phyloP scores from a whole-genome alignment of 2,797 vertebrate genomes.

The Acanthurus tractus region DNA sequence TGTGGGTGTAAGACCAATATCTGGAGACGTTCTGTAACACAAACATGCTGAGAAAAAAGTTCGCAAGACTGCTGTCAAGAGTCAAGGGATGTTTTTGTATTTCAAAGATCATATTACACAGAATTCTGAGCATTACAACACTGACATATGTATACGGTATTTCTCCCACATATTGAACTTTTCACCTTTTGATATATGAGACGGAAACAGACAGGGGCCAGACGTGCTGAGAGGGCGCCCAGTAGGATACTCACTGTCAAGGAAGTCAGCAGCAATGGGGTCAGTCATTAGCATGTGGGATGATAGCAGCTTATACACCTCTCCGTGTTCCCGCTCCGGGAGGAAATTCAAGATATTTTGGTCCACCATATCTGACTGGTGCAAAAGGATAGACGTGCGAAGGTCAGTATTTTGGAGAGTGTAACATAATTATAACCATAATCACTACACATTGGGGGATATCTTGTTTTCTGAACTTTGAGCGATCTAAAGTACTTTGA shows the following conservation, averaged over 20 bases:
- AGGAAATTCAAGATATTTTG: constrained; percentile 96
- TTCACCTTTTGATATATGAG: constrained; percentile 25
- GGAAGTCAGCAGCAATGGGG: constrained; percentile 88
- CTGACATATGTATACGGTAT: background rate
- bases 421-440: background rate
- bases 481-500: background rate
- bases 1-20: background rate
- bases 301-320: constrained; percentile 92
- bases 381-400: constrained; percentile 76
- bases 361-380: constrained; percentile 95
- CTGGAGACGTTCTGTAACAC: background rate
- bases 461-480: background rate
- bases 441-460: background rate
- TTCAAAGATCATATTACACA: background rate
- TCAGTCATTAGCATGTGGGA: constrained; percentile 88
- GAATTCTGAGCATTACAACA: background rate
- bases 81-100: constrained; percentile 2
- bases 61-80: background rate
- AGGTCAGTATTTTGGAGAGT: constrained; percentile 73
- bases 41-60: background rate
- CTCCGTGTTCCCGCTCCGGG: constrained; percentile 91
- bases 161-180: constrained; percentile 11
- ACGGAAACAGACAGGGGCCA: constrained; percentile 27
- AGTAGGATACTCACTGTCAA: constrained; percentile 86
- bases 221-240: constrained; percentile 18